phyloP scores from a whole-genome alignment of 2,888 invertebrate species.

The Drosophila anomalipes region DNA sequence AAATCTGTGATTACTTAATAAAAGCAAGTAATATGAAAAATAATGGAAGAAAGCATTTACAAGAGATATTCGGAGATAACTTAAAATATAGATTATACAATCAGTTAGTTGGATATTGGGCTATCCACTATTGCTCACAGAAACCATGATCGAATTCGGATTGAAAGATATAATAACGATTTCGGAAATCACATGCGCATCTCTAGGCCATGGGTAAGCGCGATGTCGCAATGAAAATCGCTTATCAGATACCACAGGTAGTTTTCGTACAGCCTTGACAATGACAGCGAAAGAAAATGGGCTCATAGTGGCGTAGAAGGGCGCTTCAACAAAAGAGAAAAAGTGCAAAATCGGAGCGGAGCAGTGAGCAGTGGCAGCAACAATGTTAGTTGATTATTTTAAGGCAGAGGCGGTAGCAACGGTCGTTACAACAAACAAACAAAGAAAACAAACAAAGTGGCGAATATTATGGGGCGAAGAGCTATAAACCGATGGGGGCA shows the following conservation, averaged over 20 bases:
- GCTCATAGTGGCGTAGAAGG: slow-evolving; percentile 39
- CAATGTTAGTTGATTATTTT: slow-evolving; percentile 41
- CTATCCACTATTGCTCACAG: not conserved
- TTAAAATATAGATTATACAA: not conserved
- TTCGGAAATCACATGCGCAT: slow-evolving; percentile 25
- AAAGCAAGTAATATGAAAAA: not conserved
- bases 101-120: not conserved
- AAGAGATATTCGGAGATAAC: not conserved
- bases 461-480: slow-evolving; percentile 52
- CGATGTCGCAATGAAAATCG: slow-evolving; percentile 42
- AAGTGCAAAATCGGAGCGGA: slow-evolving; percentile 53
- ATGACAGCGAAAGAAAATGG: slow-evolving; percentile 73
- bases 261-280: slow-evolving; percentile 76
- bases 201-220: slow-evolving; percentile 17
- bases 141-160: not conserved
- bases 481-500: slow-evolving; percentile 40
- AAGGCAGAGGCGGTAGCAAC: slow-evolving; percentile 43
- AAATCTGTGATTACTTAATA: not conserved
- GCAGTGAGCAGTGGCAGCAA: slow-evolving; percentile 26
- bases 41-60: not conserved
- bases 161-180: not conserved
- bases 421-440: slow-evolving; percentile 77
- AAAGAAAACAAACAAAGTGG: slow-evolving; percentile 74
- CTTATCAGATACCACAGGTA: slow-evolving; percentile 64
- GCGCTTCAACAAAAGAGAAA: slow-evolving; percentile 29